Evolutionary conservation across 37 sponge, comb jelly and placozoan genomes (phyloP).

Genomic region (Aplysina aerophoba): DNA sequence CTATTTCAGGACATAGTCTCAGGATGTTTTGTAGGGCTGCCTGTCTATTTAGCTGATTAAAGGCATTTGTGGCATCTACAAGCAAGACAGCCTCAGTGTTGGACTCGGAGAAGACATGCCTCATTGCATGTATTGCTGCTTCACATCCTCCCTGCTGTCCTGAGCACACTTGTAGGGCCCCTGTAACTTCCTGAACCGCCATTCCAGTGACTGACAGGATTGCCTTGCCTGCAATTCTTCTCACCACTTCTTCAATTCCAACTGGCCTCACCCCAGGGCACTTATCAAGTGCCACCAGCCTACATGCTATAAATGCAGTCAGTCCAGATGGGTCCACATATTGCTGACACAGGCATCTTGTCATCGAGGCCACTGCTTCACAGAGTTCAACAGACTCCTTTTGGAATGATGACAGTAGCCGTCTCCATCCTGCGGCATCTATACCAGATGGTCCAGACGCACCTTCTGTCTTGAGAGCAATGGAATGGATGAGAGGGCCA

Average conservation of each 20-base stretch:
- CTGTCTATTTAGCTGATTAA: slow-evolving; percentile 35
- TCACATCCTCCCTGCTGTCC: neutral
- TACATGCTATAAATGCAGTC: neutral
- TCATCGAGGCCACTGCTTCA: neutral
- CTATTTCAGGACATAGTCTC: slow-evolving; percentile 28
- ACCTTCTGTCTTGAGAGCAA: neutral
- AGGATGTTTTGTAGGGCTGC: slow-evolving; percentile 48
- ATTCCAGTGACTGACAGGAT: neutral
- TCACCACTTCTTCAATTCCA: neutral
- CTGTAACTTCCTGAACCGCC: neutral
- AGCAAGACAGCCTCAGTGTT: too few relatives aligned
- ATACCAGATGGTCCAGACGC: too few relatives aligned
- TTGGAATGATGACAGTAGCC: neutral
- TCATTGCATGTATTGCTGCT: neutral
- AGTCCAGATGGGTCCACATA: neutral
- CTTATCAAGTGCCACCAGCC: neutral
- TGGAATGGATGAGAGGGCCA: neutral
- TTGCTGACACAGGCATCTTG: neutral
- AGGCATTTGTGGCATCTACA: slow-evolving; percentile 46
- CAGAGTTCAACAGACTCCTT: neutral
- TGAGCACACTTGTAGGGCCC: neutral
- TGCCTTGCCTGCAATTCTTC: neutral
- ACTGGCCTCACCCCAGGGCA: too few relatives aligned
- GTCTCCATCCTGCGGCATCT: neutral
- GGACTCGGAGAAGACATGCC: neutral